Base-by-base conservation (phyloP, 2,888 invertebrate genomes). In the Venustoraphidia nigricollis region DNA sequence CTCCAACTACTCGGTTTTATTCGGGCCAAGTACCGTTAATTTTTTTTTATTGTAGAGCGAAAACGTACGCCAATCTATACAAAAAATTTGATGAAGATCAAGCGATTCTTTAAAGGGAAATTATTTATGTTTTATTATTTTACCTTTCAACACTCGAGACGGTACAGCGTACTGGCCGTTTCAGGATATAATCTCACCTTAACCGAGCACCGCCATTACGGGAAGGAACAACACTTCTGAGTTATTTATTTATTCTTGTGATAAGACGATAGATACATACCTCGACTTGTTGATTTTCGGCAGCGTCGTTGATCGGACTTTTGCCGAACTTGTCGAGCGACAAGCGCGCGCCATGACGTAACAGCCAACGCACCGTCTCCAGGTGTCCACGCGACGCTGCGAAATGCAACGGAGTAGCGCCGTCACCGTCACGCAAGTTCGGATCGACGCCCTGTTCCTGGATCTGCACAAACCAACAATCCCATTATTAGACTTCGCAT, bases 241-340 rank as follows among this genome's bases (percentile, higher is more conserved):
- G 11, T 38, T 38, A n/a, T 38, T 38, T 38, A 17, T 4, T 17
- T 2, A 17, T 17, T 17, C 4, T 17, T 17, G 17, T 17, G 17
- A 27, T 6, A 27, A 27, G 27, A 27, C 27, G 36, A 36, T 10
- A 2, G 41, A 44, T 35, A 51, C 62, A 61, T 64, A 89, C 90
- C 79, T 91, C 87, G 55, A 86, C 79, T 61, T 91, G 89, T 62
- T 90, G 88, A 61, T 90, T 87, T 62, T 92, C 90, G 9, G 90
- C 90, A 0, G 92, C 92, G 63, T 90, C 90, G 61, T 91, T 90
- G 54, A 92, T 83, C 5, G 92, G 90, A 60, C 87, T 89, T 66
- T 91, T 90, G 50, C 91, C 90, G 57, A 84, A 85, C 60, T 89
- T 81, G 66, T 92, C 92, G 53, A 87, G 69, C 11, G 83, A 80